Conservation (phyloP, 1,140 invertebrate species). For the Drosophila repleta region DNA sequence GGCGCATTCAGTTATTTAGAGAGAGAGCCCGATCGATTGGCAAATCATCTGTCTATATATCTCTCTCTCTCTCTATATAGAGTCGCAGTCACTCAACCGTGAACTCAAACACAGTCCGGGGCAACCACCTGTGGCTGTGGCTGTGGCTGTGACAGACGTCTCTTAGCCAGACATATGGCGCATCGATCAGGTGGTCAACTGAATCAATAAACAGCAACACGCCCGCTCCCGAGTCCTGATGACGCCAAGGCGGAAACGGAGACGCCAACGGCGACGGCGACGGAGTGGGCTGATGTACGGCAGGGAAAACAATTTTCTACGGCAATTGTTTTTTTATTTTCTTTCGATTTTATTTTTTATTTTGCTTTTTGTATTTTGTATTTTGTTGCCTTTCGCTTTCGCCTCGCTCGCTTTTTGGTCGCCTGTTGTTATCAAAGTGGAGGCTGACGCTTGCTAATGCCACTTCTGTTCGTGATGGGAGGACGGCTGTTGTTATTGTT, state of each 20-base stretch:
- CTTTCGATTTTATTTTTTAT: constrained; percentile 15
- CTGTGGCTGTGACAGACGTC: constrained; percentile 1
- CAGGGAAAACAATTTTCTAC: constrained; percentile 53
- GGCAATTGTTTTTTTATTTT: constrained; percentile 51
- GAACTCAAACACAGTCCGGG: constrained; percentile 2
- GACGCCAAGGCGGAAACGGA: not conserved
- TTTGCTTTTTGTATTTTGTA: constrained; percentile 16
- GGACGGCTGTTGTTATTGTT: constrained; percentile 35
- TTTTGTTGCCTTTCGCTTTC: not conserved
- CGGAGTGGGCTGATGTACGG: not conserved
- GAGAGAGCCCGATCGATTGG: constrained; percentile 18
- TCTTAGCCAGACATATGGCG: constrained; percentile 41
- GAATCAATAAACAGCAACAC: constrained; percentile 1
- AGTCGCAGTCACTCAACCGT: constrained; percentile 1
- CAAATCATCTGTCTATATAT: constrained; percentile 18
- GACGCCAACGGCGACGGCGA: not conserved
- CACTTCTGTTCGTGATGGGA: constrained; percentile 44
- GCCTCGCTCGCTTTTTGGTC: not conserved
- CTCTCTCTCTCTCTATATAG: not conserved
- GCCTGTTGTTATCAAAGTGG: constrained; percentile 38
- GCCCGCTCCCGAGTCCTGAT: not conserved
- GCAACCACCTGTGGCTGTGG: constrained; percentile 39
- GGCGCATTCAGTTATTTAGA: constrained; percentile 5
- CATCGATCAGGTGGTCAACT: constrained; percentile 34
- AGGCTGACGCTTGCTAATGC: constrained; percentile 46